Evolutionary conservation across 2,888 invertebrate genomes (phyloP), one percentile per base, ranked within the genome.

Genomic region (Netelia inedita): DNA sequence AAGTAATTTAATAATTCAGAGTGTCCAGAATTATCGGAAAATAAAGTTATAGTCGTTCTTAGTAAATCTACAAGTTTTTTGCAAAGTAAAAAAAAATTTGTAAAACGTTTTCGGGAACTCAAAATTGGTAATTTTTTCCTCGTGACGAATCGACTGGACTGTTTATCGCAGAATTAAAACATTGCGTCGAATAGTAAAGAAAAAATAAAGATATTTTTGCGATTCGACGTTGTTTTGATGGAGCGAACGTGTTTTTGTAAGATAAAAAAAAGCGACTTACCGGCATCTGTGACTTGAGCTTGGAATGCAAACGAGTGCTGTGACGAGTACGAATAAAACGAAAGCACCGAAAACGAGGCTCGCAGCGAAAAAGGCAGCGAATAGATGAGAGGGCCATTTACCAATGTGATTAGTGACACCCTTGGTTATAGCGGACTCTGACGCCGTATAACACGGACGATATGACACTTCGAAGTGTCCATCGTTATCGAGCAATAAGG

Each of bases 331-430:
- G 61, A 91, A 78, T 11, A 90, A 50, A 5, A 88, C 21, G 61
- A 91, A 83, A 21, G 86, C 72, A 1, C 74, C 86, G 6, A 90
- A 83, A 1, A 91, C 65, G 35, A 91, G 79, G 50, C 89, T 91
- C 1, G 87, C 89, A 10, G 87, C 82, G 59, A 90, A 59, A 63
- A 92, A 91, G 11, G 88, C 89, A 23, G 87, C 79, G 28, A 88
- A 87, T 23, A 92, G 5, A 69, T 92, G 89, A 6, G 88, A 87
- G 1, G 92, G 92, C 92, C 92, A 92, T 82, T 83, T 89, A 28
- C 85, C 85, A 59, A 92, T 73, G 28, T 89, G 90, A 78, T 86
- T 87, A 1, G 85, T 86, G 9, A 86, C 90, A 23, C 92, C 92
- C 57, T 86, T 88, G 3, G 87, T 71, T 59, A 91, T 85, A 14